Evolutionary conservation across 2,888 invertebrate genomes (phyloP), one percentile per base, ranked within the genome.

Genomic region (Quadroppia sp.): DNA sequence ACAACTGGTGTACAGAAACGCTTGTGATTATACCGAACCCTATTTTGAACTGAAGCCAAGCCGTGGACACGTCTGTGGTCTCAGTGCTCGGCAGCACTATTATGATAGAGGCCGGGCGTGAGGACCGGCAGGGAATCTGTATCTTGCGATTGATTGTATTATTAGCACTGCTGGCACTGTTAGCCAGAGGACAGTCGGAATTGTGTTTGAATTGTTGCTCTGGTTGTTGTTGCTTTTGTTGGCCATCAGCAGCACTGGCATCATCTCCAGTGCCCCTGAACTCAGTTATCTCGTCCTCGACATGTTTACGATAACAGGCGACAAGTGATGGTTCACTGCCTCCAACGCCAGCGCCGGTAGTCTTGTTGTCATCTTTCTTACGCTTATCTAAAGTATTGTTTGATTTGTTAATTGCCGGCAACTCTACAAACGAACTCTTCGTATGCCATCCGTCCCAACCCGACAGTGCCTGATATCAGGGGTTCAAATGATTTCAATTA

Each of bases 291-390:
- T 64, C 36, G n/a, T 36, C 32, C 2, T 64, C 64, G 9, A 64
- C 2, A 17, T 32, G 9, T 17, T 64, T 64, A 1, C 64, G 32
- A 64, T 64, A 20, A 64, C 64, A 64, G 36, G 64, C 64, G 32
- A 64, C 64, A 64, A 64, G 64, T 64, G 64, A 64, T 64, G 64
- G 42, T 42, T 48, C 30, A 23, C n/a, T 73, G 42, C 28, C 32
- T 17, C 25, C 42, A 25, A 15, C 23, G 20, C 32, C 23, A 42
- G 20, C 42, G 28, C 48, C 48, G 40, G n/a, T 20, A 23, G 45
- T 40, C 64, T 28, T 42, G 42, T 64, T 45, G 67, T 73, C 20
- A 50, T 69, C 53, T n/a, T 36, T n/a, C 17, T 32, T 36, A 15
- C n/a, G 32, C 17, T 20, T 36, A 1, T 64, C 32, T 17, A 36